Percentiles rank a stretch among this genome's conserved stretches.
These are phyloP conservation scores for Ammospiza maritima DNA, from an alignment of 2,797 vertebrate species.

Conservation along the genomic window DNA sequence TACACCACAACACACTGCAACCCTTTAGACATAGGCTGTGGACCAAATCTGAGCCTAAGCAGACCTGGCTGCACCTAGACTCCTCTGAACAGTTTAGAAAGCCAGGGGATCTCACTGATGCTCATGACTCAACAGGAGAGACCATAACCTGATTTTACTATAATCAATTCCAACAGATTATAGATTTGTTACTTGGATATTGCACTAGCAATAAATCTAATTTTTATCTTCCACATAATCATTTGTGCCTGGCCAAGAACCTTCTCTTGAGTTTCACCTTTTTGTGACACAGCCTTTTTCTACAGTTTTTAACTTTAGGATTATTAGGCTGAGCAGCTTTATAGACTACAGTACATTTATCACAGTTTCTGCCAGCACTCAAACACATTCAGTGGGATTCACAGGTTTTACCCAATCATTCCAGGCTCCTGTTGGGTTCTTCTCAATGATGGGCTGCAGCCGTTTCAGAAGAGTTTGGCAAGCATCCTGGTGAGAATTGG, in stretches of 20 bases:
- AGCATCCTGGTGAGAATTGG: constrained; percentile 78
- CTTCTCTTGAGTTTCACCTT: neutral
- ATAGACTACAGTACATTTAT: neutral
- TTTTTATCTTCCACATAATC: neutral
- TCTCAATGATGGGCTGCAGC: constrained; percentile 84
- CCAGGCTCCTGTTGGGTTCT: constrained; percentile 86
- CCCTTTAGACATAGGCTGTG: neutral
- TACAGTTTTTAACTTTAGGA: neutral
- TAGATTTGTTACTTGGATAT: neutral
- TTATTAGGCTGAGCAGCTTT: neutral
- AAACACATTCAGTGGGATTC: neutral
- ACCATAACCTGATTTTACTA: neutral
- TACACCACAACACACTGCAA: neutral
- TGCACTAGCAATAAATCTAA: neutral
- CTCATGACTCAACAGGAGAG: neutral
- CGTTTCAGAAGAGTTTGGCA: constrained; percentile 86
- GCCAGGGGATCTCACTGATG: neutral
- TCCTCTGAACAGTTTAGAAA: neutral
- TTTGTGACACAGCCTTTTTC: neutral
- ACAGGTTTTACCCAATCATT: constrained; percentile 84
- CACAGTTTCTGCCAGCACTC: neutral
- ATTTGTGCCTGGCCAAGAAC: neutral
- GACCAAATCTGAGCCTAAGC: neutral
- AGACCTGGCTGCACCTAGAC: neutral
- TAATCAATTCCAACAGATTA: neutral